These are phyloP conservation scores for Pachypanchax playfairii DNA, from an alignment of 2,113 vertebrate species.

Conservation along the genomic window DNA sequence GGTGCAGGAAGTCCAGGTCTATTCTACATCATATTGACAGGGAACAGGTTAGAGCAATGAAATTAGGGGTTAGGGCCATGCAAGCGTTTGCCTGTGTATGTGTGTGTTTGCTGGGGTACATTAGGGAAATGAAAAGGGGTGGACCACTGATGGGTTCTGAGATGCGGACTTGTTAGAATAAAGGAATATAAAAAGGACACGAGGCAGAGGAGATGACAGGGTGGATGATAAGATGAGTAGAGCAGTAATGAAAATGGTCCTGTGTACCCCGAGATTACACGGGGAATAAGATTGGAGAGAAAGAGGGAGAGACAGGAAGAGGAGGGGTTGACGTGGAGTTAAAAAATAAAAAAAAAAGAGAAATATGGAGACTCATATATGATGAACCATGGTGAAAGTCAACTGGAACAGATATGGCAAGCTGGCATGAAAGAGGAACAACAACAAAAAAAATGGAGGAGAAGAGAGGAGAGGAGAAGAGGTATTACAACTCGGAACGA, in stretches of 20 bases:
- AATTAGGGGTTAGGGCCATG: slow-evolving; percentile 65
- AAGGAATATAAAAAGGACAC: slow-evolving; percentile 71
- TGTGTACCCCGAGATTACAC: slow-evolving; percentile 69
- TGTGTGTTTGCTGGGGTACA: slow-evolving; percentile 50
- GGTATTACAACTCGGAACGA: slow-evolving; percentile 61
- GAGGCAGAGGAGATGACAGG: slow-evolving; percentile 68
- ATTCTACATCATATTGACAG: slow-evolving; percentile 64
- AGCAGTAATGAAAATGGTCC: slow-evolving; percentile 67
- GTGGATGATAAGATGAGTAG: slow-evolving; percentile 68
- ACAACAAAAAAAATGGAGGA: background rate
- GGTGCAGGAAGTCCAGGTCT: slow-evolving; percentile 25
- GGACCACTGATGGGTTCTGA: slow-evolving; percentile 60
- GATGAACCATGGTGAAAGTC: slow-evolving; percentile 52
- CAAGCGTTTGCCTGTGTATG: slow-evolving; percentile 18
- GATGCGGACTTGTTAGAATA: slow-evolving; percentile 75
- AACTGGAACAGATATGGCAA: slow-evolving; percentile 38
- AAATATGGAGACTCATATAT: slow-evolving; percentile 50
- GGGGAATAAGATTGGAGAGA: slow-evolving; percentile 61
- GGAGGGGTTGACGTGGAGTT: slow-evolving; percentile 22
- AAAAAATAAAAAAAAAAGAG: slow-evolving; percentile 23
- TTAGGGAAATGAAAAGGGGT: slow-evolving; percentile 78
- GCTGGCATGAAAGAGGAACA: slow-evolving; percentile 7
- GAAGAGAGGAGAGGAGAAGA: slow-evolving; percentile 42
- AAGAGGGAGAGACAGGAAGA: slow-evolving; percentile 15
- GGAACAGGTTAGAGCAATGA: slow-evolving; percentile 68